Evolutionary conservation across 1,140 invertebrate genomes (phyloP).

Genomic region (Meloidogyne hapla): DNA sequence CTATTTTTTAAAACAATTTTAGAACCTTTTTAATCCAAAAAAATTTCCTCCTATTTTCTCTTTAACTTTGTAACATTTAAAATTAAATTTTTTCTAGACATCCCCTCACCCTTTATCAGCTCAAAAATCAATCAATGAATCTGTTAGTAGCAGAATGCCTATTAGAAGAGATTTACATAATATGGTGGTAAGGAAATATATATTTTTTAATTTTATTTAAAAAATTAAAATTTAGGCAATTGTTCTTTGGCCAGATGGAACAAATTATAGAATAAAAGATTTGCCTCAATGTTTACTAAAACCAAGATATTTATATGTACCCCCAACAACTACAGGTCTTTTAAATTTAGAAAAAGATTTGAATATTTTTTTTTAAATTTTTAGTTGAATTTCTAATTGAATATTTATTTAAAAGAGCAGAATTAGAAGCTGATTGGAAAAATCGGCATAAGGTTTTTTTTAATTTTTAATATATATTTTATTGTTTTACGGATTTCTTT

Average conservation of each 20-base stretch:
- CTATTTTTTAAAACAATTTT: no score
- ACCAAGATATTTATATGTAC: slow-evolving; percentile 18
- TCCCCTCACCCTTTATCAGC: not conserved
- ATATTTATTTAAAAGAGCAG: slow-evolving; percentile 26
- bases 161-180: slow-evolving; percentile 10
- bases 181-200: not conserved
- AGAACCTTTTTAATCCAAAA: no score
- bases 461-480: not conserved
- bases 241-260: slow-evolving; percentile 26
- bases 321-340: slow-evolving; percentile 14
- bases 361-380: not conserved
- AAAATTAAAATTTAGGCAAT: slow-evolving; percentile 11
- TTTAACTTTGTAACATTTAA: not conserved
- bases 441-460: slow-evolving; percentile 6
- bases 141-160: not conserved
- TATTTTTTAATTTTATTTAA: not conserved
- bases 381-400: slow-evolving; percentile 22
- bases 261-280: slow-evolving; percentile 16
- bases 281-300: slow-evolving; percentile 19
- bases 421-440: slow-evolving; percentile 20
- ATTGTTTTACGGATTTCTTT: not conserved
- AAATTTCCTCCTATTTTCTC: slow-evolving; percentile 1
- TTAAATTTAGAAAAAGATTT: not conserved
- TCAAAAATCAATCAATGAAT: not conserved
- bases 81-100: slow-evolving; percentile 7